A percentile compares a stretch with the other conserved stretches of the same genome.
phyloP scores from a whole-genome alignment of 2,888 invertebrate genomes.

The Heliconius sara region DNA sequence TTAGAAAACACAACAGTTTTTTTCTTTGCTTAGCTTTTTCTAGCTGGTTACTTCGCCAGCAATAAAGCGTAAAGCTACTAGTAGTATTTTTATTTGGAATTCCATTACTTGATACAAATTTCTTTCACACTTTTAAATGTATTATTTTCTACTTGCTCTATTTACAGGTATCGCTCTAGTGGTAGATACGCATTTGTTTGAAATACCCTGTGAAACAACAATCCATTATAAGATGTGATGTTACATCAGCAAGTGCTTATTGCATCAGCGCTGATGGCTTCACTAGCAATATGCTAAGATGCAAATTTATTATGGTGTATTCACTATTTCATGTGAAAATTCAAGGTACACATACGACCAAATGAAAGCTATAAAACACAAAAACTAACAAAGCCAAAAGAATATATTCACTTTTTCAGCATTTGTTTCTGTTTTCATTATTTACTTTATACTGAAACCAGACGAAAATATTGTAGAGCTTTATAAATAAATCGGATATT shows the following conservation, averaged over 20 bases:
- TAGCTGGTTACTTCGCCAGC: too few species aligned
- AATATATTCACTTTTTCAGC: background rate
- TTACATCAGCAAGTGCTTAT: constrained; percentile 18
- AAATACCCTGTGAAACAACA: constrained; percentile 3
- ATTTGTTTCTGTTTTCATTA: background rate
- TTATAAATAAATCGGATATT: background rate
- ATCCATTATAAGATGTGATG: constrained; percentile 4
- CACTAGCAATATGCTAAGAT: background rate
- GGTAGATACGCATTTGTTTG: constrained; percentile 3
- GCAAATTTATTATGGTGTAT: background rate
- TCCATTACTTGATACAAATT: background rate
- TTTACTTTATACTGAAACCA: background rate
- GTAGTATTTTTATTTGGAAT: background rate
- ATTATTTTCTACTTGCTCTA: background rate
- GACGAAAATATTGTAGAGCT: constrained; percentile 1
- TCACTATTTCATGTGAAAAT: background rate
- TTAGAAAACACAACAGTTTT: background rate
- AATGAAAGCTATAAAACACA: background rate
- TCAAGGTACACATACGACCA: background rate
- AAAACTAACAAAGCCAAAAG: background rate
- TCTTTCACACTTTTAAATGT: background rate
- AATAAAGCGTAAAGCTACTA: background rate
- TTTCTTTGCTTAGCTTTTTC: background rate
- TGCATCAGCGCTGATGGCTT: constrained; percentile 9
- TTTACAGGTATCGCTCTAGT: background rate